Evolutionary conservation across 1,140 invertebrate species (phyloP), one percentile per base, ranked within the genome.

Genomic region (Berghia stephanieae): DNA sequence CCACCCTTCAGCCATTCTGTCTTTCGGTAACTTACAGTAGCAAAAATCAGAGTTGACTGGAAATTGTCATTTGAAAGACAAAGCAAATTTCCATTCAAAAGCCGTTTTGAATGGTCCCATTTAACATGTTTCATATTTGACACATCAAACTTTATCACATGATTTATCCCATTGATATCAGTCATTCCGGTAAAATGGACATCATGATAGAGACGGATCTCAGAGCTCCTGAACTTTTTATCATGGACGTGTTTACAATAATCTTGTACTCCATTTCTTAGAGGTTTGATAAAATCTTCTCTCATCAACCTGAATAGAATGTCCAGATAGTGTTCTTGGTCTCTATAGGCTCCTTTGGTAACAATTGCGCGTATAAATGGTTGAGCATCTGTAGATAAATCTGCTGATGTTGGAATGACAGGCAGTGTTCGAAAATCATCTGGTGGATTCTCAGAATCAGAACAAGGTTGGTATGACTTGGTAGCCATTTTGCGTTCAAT

Each of bases 301-400:
- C 93, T 86, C 38, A 96, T 85, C 2, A 95, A 87, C 21, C 93
- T 88, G 83, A 94, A 94, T 80, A 96, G 95, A 0, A 93, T 91
- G 83, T 95, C 93, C 16, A 96, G 86, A 84, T 96, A 96, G 81
- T 94, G 92, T 34, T 93, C 90, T 0, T 92, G 89, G 84, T 91
- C 72, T n/a, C 43, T 42, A 70, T 74, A 80, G 4, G 52, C 49
- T 34, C 79, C 79, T 42, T 68, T 70, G 16, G 18, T 38, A 52
- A 72, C 70, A 40, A 67, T 76, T 27, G 43, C 34, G n/a, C 75
- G 66, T 42, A 78, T 21, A 87, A 91, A 92, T 8, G 88, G 85
- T 52, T 76, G 78, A 38, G 81, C 77, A 43, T 83, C 52, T 40
- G 74, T 69, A 6, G 81, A 40, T 18, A 90, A 71, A 69, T 90